Base-by-base conservation (phyloP, 2,797 vertebrate genomes). In the Parotocinclus haroldoi region DNA sequence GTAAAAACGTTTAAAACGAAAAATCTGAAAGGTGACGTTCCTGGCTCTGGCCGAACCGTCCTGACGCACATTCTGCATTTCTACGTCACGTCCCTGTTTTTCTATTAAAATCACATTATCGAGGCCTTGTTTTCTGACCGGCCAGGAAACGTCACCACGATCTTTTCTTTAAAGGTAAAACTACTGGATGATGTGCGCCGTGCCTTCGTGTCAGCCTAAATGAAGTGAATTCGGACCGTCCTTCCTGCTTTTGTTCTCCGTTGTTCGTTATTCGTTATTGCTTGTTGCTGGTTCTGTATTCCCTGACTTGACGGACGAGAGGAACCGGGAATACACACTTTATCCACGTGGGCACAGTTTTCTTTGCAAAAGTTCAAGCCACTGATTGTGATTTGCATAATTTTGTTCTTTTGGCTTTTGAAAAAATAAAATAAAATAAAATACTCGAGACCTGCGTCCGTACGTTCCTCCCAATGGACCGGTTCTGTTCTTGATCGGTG, bases 401-500 rank as follows among this genome's bases (percentile, higher is more conserved):
- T 75, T 59, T 14, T 67, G 61, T 45, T 56, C 66, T 80, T 85
- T 70, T 66, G 78, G 65, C 81, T 82, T 78, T 85, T 46, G 58
- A 67, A 62, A 49, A n/a, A n/a, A n/a, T n/a, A n/a, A n/a, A n/a
- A n/a, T n/a, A n/a, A n/a, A n/a, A n/a, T n/a, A n/a, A n/a, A 70
- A 83, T 80, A 83, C 83, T 76, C 80, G 83, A 83, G 80, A 81
- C 80, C 80, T 78, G 78, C 75, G 85, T 85, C 83, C 84, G 86
- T 88, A 82, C 86, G 83, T 88, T 85, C 83, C 84, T 76, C 83
- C 82, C 80, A 80, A 82, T 72, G 79, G 85, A 83, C 82, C 78
- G 79, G 78, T 83, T 77, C 84, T 84, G 83, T 80, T 87, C 76
- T 79, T 84, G 81, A 79, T 84, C 79, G 76, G 75, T 79, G 66